Conservation (phyloP, 2,888 invertebrate species). For the Deladenus siricidicola region DNA sequence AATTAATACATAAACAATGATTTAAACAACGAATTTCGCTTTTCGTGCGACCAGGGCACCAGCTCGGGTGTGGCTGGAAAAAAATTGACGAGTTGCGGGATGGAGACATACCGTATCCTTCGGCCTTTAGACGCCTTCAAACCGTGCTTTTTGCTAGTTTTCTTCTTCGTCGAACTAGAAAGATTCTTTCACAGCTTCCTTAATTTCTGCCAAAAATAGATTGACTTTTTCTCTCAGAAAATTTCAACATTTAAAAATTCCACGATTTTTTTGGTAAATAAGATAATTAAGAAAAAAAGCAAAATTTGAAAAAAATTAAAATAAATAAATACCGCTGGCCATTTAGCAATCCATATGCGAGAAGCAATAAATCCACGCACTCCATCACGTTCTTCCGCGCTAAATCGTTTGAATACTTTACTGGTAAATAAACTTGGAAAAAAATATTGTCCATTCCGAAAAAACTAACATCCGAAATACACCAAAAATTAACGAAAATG, state of each 20-base stretch:
- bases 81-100: slow-evolving; percentile 51
- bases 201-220: background rate
- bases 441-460: too few relatives aligned
- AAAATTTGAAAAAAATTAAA: background rate
- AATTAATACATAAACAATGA: slow-evolving; percentile 35
- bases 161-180: background rate
- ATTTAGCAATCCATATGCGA: background rate
- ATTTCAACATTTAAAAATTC: background rate
- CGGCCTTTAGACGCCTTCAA: slow-evolving; percentile 88
- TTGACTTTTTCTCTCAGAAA: background rate
- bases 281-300: background rate
- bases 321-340: background rate
- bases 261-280: background rate
- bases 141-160: slow-evolving; percentile 57
- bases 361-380: background rate
- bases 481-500: too few relatives aligned
- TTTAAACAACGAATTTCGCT: slow-evolving; percentile 48
- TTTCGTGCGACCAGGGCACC: slow-evolving; percentile 47
- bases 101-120: slow-evolving; percentile 63
- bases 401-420: too few relatives aligned
- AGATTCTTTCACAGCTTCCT: background rate
- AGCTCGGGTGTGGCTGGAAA: slow-evolving; percentile 44
- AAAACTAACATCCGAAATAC: too few relatives aligned
- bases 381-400: background rate
- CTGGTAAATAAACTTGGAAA: too few relatives aligned